Evolutionary conservation across 1,140 invertebrate species (phyloP).

Genomic region (Parasteatoda tepidariorum): DNA sequence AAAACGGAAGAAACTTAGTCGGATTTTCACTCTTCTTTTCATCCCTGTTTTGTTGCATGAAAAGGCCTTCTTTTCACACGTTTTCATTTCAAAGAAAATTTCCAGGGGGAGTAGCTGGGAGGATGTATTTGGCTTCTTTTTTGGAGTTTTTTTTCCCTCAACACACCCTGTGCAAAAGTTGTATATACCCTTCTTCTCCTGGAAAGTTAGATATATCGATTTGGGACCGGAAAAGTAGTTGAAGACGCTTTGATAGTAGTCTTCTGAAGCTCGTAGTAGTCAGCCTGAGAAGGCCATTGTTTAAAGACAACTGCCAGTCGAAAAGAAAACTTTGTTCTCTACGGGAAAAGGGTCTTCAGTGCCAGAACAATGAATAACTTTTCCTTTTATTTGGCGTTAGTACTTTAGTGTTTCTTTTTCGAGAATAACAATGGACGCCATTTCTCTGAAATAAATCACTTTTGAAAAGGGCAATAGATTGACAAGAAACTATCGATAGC

Average conservation of each 20-base stretch:
- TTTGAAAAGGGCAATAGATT: not conserved
- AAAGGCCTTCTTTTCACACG: conserved; percentile 15
- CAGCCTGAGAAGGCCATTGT: conserved; percentile 5
- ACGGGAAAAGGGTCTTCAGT: not conserved
- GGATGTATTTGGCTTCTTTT: conserved; percentile 5
- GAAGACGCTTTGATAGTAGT: not conserved
- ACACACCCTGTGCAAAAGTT: not conserved
- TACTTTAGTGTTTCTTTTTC: not conserved
- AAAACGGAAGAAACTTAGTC: not conserved
- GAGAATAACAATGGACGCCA: not conserved
- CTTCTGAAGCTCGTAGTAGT: not conserved
- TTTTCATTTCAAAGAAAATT: conserved; percentile 35
- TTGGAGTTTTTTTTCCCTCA: no score
- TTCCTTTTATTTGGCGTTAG: not conserved
- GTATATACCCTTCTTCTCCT: not conserved
- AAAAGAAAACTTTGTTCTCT: conserved; percentile 4
- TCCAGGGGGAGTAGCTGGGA: not conserved
- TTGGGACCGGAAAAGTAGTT: not conserved
- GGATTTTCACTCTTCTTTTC: not conserved
- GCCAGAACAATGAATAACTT: not conserved
- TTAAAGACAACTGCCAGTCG: conserved; percentile 9
- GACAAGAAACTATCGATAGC: not conserved
- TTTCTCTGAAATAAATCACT: not conserved
- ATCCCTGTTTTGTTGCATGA: conserved; percentile 14
- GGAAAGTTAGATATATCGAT: conserved; percentile 28